Base-by-base conservation (phyloP, 2,797 vertebrate genomes). In the Remorina albescens region DNA sequence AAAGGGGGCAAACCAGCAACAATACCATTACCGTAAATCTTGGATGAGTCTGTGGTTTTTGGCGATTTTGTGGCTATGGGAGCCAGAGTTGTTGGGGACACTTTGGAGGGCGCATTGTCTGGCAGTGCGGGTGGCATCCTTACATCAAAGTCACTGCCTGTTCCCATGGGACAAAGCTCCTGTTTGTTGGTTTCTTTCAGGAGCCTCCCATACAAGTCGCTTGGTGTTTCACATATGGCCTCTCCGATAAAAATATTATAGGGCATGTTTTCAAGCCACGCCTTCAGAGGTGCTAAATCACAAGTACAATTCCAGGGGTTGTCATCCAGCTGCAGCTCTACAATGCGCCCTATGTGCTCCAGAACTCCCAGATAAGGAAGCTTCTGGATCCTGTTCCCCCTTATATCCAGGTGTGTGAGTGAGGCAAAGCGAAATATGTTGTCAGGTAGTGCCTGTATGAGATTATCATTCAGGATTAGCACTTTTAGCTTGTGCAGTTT, bases 251-350 rank as follows among this genome's bases (percentile, higher is more conserved):
- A 98, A 92, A 99, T 98, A 69, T 97, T 98, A 79, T 99, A 99
- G 80, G 98, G 98, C 98, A 99, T 99, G 86, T 99, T 99, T 92
- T 99, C 98, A 88, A 99, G 88, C 98, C 98, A 99, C 0, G 97
- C 97, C 91, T 99, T 99, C 63, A 99, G 93, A 67, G 98, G 97
- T 74, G 98, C 92, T 91, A 99, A 92, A 91, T 99, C 98, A 91
- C 98, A 99, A 39, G 98, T 99, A 88, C 98, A 99, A 91, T 99
- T 99, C 98, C 98, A 99, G 47, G 98, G 97, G 88, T 99, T 99
- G 91, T 99, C 98, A 67, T 99, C 98, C 84, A 99, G 88, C 78
- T 99, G 98, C 87, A 99, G 74, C 74, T 99, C 98, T 1, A 99
- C 98, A 0, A 99, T 97, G 28, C 98, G 94, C 21, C 98, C 98